Base-by-base conservation (phyloP, 2,888 invertebrate genomes). In the Netelia inedita region DNA sequence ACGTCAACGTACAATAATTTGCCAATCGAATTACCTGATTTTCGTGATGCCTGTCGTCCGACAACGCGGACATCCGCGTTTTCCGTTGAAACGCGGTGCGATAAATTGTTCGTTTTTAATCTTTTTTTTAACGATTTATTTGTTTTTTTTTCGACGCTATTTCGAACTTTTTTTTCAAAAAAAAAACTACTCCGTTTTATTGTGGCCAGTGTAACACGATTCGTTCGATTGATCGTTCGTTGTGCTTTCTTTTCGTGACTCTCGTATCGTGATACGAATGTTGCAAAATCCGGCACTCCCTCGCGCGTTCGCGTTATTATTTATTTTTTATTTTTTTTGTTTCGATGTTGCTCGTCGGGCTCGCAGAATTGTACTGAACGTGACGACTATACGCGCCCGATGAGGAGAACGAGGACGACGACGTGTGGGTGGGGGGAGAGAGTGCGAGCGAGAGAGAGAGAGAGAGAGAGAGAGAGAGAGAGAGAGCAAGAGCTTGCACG, bases 271-370 rank as follows among this genome's bases (percentile, higher is more conserved):
- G 63, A 16, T 53, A 53, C 55, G 53, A 68, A 53, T 1, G 71
- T 43, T 57, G n/a, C 5, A 0, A 14, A 16, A 14, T 43, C 55
- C 55, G 79, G 53, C 81, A 82, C 79, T 79, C 74, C 73, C 65
- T 69, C 69, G 59, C 74, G 57, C 76, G 41, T 28, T 55, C 28
- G 53, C 50, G 65, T 28, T 10, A 50, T 66, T 14, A 9, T 28
- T 28, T 43, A 43, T 59, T 59, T 23, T 9, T 53, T 53, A n/a
- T 53, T 53, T n/a, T 53, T 57, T 57, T 19, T 53, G 19, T 57
- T 19, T 21, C 78, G 83, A 83, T 83, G 85, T 85, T 86, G 85
- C 85, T 80, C 78, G 80, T 71, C 46, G 82, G 65, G 81, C 50
- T 81, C 65, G 78, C 74, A 74, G 78, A 74, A 50, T 71, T 57